Evolutionary conservation across 2,888 invertebrate genomes (phyloP), one percentile per base, ranked within the genome.

Genomic region (Brachycybe producta): DNA sequence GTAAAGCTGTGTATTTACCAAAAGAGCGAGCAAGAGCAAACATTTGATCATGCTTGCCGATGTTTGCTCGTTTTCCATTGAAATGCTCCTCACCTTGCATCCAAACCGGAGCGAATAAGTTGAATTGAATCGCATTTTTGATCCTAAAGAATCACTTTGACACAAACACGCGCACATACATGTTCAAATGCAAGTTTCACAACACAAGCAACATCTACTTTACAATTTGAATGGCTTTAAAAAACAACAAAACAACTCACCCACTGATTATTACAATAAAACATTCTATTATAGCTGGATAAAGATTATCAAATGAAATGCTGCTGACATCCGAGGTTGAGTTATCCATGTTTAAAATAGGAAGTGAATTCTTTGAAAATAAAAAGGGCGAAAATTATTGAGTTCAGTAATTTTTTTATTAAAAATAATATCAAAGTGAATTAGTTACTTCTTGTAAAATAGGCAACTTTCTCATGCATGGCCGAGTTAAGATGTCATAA

Each of bases 211-310:
- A n/a, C n/a, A n/a, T n/a, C n/a, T n/a, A n/a, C n/a, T n/a, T 21
- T 15, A 21, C 11, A 39, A 17, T 17, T 47, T 17, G 27, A 17
- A 3, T 41, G 24, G 17, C 38, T 11, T 38, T 35, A 3, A 11
- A 45, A 21, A n/a, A 11, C 19, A 28, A 32, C 15, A 21, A 2
- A 13, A 19, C 5, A 5, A 21, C 45, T 76, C 73, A 88, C 86
- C 90, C 90, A 65, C 85, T 84, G 59, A 88, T 70, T 61, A 90
- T 90, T 47, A 90, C 82, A 38, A 81, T 84, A 69, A 94, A 94
- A 66, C 91, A 91, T 72, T 92, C 84, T 56, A 86, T 77, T 54
- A 94, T 69, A 8, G 92, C 92, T 53, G 91, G 86, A 70, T 88
- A 88, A 28, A 94, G 75, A 63, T 88, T 84, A 61, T 87, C 83